A percentile compares a stretch with the other conserved stretches of the same genome.
Conservation (phyloP, 1,140 invertebrate species). For the Zophobas morio region DNA sequence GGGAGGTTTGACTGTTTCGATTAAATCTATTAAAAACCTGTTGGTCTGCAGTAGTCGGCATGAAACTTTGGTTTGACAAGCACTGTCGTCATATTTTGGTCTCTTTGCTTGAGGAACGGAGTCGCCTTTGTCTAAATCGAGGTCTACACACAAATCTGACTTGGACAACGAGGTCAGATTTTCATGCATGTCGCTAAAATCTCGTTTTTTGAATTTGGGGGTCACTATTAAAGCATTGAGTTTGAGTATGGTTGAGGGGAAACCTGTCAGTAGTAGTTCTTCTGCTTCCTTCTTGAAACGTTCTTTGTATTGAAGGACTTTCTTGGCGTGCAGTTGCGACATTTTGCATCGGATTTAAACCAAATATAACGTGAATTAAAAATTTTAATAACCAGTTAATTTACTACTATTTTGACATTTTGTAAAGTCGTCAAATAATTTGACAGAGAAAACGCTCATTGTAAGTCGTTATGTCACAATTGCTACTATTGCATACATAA, state of each 20-base stretch:
- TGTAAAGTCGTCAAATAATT: too few species aligned
- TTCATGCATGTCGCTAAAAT: conserved; percentile 80
- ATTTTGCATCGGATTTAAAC: too few species aligned
- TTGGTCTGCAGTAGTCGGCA: conserved; percentile 86
- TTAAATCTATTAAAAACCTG: conserved; percentile 84
- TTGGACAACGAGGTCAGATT: conserved; percentile 80
- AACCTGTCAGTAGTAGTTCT: conserved; percentile 41
- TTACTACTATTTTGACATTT: too few species aligned
- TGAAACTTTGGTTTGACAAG: conserved; percentile 77
- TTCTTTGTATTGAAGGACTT: conserved; percentile 21
- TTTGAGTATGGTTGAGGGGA: conserved; percentile 41
- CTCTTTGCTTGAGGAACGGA: conserved; percentile 68
- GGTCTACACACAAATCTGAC: conserved; percentile 68
- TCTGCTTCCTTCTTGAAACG: conserved; percentile 44
- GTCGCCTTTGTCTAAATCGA: conserved; percentile 72
- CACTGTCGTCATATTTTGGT: conserved; percentile 71
- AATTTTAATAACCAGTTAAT: too few species aligned
- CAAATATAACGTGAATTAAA: too few species aligned
- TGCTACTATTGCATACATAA: too few species aligned
- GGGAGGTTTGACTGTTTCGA: conserved; percentile 89
- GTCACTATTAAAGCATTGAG: conserved; percentile 72
- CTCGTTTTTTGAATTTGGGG: conserved; percentile 79
- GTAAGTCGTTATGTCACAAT: too few species aligned
- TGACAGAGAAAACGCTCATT: too few species aligned
- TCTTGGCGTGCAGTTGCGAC: conserved; percentile 8